phyloP scores from a whole-genome alignment of 2,113 vertebrate genomes.

The Petroica traversi region DNA sequence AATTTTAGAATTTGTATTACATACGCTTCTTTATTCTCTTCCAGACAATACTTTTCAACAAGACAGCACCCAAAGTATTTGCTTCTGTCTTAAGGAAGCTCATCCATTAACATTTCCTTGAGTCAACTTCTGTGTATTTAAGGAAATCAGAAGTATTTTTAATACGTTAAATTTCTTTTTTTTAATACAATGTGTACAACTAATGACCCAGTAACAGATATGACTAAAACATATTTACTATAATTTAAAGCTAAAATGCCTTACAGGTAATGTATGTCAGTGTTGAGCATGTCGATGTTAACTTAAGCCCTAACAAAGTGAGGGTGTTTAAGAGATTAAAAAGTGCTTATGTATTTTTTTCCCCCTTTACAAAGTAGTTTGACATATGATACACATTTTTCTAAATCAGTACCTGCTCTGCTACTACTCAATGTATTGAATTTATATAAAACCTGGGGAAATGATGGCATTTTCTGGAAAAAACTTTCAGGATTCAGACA shows the following conservation, averaged over 20 bases:
- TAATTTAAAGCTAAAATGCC: not conserved
- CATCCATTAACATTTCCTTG: not conserved
- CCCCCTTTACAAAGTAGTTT: not conserved
- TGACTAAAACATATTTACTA: not conserved
- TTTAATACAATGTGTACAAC: not conserved
- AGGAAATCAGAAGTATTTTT: not conserved
- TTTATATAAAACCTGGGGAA: not conserved
- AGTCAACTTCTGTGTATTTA: not conserved
- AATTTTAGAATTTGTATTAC: not conserved
- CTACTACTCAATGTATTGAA: not conserved
- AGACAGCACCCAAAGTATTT: not conserved
- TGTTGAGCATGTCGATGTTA: not conserved
- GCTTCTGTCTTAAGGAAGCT: not conserved
- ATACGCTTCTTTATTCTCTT: not conserved
- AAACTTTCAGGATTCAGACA: not conserved
- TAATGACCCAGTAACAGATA: not conserved
- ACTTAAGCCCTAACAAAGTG: not conserved
- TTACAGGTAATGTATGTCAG: not conserved
- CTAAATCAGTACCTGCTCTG: not conserved
- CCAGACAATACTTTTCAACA: not conserved
- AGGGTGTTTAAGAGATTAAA: not conserved
- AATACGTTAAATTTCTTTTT: not conserved
- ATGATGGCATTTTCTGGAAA: not conserved
- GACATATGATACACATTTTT: not conserved
- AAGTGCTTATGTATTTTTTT: not conserved